Base-by-base conservation (phyloP, 2,888 invertebrate genomes). In the Steromphala cineraria region DNA sequence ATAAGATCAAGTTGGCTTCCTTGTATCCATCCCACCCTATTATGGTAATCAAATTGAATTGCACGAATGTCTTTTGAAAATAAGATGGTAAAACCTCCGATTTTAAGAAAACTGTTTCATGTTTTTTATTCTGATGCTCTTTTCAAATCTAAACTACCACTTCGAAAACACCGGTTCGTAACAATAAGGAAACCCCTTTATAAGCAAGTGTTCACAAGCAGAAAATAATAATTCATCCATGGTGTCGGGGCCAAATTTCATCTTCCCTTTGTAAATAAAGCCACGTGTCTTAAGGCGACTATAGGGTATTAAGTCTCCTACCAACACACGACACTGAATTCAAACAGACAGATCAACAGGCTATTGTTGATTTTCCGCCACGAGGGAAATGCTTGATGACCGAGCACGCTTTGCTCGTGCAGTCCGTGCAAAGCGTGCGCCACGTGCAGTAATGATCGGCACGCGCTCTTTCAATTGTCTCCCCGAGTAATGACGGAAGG, bases 291-390 rank as follows among this genome's bases (percentile, higher is more conserved):
- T 13, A 40, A 19, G 19, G 19, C 71, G 19, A 40, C 31, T 71
- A 71, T 71, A 19, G 31, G 24, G 71, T 46, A 71, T 71, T 71
- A 36, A 71, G 71, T 31, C 71, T n/a, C 71, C 15, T 17, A 40
- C 40, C 19, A 71, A 40, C 71, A 71, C 40, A 31, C 31, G 17
- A 36, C 40, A 71, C 31, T 71, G 40, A 71, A 40, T 40, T 40
- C 71, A 71, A 28, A 36, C 71, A 71, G 71, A 36, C 71, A 71
- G 71, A 71, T 71, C 71, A 71, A 71, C 71, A 71, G 40, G 31
- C 71, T 36, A 71, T 71, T 71, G 71, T 71, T 62, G 71, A 71
- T n/a, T 15, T 17, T 36, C 31, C 28, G 71, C 28, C 71, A 71
- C n/a, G n/a, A 36, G 71, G 36, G 19, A 31, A 31, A 31, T 36